Percentiles rank a stretch among this genome's conserved stretches.
phyloP scores from a whole-genome alignment of 2,113 vertebrate species.

The Siniperca chuatsi region DNA sequence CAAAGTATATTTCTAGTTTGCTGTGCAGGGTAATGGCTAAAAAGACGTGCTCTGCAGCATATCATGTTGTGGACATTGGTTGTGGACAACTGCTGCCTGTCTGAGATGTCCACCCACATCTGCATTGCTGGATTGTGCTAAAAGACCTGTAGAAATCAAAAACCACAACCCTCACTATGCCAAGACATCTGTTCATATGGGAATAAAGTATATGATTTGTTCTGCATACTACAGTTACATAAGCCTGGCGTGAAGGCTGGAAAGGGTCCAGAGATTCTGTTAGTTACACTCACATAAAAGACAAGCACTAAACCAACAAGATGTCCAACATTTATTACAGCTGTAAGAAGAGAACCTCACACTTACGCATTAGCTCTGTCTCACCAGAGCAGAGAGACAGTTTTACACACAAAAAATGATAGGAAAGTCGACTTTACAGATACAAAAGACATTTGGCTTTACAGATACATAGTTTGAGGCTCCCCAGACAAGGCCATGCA shows the following conservation, averaged over 20 bases:
- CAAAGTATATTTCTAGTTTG: background rate
- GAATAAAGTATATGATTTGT: constrained; percentile 5
- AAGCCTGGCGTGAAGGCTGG: constrained; percentile 7
- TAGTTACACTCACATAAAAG: constrained; percentile 8
- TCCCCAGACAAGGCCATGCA: constrained; percentile 51
- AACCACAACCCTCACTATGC: background rate
- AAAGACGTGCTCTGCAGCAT: background rate
- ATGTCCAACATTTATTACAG: constrained; percentile 14
- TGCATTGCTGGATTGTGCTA: background rate
- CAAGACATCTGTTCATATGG: constrained; percentile 12
- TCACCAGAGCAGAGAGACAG: constrained; percentile 15
- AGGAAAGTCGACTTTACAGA: constrained; percentile 30
- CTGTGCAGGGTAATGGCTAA: background rate
- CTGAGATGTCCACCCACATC: constrained; percentile 14
- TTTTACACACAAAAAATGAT: constrained; percentile 17
- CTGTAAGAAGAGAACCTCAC: constrained; percentile 29
- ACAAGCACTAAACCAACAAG: constrained; percentile 2
- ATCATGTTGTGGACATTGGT: background rate
- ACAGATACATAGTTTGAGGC: constrained; percentile 52
- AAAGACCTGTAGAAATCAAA: background rate
- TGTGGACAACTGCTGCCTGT: constrained; percentile 7
- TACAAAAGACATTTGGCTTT: constrained; percentile 25
- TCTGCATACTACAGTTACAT: constrained; percentile 23
- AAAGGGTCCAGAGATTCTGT: constrained; percentile 11
- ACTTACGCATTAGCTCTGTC: constrained; percentile 1